Conservation (phyloP, 2,888 invertebrate species). For the Clanis bilineata region DNA sequence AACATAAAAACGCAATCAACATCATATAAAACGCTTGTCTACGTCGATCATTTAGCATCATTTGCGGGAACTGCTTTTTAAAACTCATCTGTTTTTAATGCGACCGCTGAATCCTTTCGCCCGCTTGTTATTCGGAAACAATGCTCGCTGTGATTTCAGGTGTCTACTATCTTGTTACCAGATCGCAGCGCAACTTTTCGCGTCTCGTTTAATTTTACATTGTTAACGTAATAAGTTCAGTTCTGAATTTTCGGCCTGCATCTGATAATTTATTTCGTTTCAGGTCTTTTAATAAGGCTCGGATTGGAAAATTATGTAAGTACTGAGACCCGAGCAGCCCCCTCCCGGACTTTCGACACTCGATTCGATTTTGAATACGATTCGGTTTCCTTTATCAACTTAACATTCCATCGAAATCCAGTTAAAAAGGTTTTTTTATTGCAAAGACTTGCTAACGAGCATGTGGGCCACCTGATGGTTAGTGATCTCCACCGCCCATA, state of each 20-base stretch:
- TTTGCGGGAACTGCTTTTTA: conserved; percentile 72
- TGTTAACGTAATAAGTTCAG: background rate
- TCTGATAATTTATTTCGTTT: background rate
- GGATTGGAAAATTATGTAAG: too few species aligned
- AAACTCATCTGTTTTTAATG: conserved; percentile 76
- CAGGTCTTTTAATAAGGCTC: too few species aligned
- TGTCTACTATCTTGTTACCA: conserved; percentile 33
- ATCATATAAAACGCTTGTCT: conserved; percentile 45
- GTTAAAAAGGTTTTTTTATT: too few species aligned
- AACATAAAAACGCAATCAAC: background rate
- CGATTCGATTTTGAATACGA: too few species aligned
- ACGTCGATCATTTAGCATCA: conserved; percentile 68
- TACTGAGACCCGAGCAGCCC: too few species aligned
- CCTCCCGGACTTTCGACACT: too few species aligned
- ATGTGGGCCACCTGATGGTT: too few species aligned
- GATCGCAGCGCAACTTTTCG: conserved; percentile 14
- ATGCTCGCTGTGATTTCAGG: conserved; percentile 55
- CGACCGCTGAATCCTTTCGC: conserved; percentile 67
- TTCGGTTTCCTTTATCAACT: too few species aligned
- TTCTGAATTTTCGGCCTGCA: background rate
- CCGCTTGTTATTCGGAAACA: conserved; percentile 68
- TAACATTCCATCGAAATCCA: too few species aligned
- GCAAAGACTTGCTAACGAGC: too few species aligned
- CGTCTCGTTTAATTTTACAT: conserved; percentile 11
- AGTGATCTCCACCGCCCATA: too few species aligned